Evolutionary conservation across 2,888 invertebrate species (phyloP).

Genomic region (Rotaria macrura): DNA sequence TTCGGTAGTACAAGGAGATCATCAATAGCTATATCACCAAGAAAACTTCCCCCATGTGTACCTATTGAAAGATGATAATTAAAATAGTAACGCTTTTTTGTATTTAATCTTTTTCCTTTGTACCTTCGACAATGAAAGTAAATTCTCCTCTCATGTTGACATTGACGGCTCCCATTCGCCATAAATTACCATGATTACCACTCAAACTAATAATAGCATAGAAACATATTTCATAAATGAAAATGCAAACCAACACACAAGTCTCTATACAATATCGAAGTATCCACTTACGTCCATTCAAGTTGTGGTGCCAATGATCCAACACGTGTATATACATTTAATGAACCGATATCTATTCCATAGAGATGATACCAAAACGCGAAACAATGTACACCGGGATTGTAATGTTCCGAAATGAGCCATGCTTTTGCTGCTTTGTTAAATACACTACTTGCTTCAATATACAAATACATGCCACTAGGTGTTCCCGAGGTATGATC

Average conservation of each 20-base stretch:
- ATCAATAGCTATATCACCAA: constrained; percentile 26
- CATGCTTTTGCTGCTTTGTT: constrained; percentile 23
- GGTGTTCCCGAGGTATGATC: constrained; percentile 36
- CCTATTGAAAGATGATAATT: background rate
- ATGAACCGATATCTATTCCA: constrained; percentile 34
- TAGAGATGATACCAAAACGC: constrained; percentile 31
- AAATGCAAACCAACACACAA: background rate
- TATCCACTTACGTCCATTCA: constrained; percentile 13
- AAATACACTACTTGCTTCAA: constrained; percentile 18
- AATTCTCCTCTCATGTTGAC: constrained; percentile 30
- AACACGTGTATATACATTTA: constrained; percentile 34
- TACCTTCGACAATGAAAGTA: constrained; percentile 35
- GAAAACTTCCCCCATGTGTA: constrained; percentile 20
- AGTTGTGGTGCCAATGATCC: background rate
- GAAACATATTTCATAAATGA: background rate
- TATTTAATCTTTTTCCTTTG: background rate
- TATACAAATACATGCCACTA: constrained; percentile 24
- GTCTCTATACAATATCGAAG: too few species aligned
- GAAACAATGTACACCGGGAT: constrained; percentile 27
- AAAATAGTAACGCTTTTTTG: background rate
- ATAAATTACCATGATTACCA: constrained; percentile 41
- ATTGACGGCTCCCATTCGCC: constrained; percentile 37
- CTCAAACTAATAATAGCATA: constrained; percentile 26
- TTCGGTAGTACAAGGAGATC: background rate
- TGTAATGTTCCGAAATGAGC: constrained; percentile 29